Base-by-base conservation (phyloP, 2,888 invertebrate species). In the Drosophila robusta region DNA sequence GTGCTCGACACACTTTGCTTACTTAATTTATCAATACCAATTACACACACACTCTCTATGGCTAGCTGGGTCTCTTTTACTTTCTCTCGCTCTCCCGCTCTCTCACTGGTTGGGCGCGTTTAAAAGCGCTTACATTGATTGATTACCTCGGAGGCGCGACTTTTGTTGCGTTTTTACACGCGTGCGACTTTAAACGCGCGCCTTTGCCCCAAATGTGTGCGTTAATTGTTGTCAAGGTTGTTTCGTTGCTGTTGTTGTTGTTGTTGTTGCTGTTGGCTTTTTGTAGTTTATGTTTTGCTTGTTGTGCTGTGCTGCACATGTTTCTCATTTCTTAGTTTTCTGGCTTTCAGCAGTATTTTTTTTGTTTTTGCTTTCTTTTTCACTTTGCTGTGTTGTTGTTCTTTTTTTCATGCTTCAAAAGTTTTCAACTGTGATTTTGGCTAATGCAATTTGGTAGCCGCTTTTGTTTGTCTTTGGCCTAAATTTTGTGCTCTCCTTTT, bases 221-320 rank as follows among this genome's bases (percentile, higher is more conserved):
- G 79, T 82, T 86, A 85, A 83, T 83, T 83, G 83, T 85, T 82
- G 86, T 86, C 88, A 88, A 88, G 88, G 83, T 72, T 85, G 88
- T 75, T 80, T 62, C 18, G 18, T 18, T 1, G 18, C 18, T 18
- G 18, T 18, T 18, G 18, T 18, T 18, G 18, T 18, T 18, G 18
- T 18, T 18, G 18, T 18, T 18, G 18, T 18, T 82, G 50, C 54
- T 47, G 22, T 7, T 39, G 16, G 2, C 39, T 14, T 50, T 72
- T 49, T 58, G 49, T 47, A 38, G 42, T 65, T 50, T 49, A 46
- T 57, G 51, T 57, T 64, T 61, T 50, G 46, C 42, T 55, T 34
- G 54, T 61, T 51, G 50, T 58, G 29, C 29, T 29, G 29, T 29
- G 60, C 44, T 58, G 70, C 61, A 68, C 52, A 66, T 58, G 49